A percentile compares a stretch with the other conserved stretches of the same genome.
Evolutionary conservation across 2,113 vertebrate genomes (phyloP).

Genomic region (Penelope pileata): DNA sequence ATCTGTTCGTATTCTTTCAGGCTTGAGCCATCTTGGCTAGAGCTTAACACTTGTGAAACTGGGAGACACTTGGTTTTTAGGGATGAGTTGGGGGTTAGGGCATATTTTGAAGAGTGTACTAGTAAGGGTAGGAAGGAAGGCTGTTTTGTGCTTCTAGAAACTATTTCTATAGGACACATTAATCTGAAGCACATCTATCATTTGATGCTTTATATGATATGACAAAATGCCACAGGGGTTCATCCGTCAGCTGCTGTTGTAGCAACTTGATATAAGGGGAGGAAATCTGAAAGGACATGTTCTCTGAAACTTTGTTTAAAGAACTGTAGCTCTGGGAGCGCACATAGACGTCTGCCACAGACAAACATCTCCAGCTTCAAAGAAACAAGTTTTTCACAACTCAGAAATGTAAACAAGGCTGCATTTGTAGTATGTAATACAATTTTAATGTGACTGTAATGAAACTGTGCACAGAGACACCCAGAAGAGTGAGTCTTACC

Average conservation of each 20-base stretch:
- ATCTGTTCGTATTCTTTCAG: not conserved
- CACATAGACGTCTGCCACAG: not conserved
- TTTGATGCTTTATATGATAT: conserved; percentile 41
- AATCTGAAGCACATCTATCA: conserved; percentile 33
- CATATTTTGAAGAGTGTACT: not conserved
- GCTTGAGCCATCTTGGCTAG: not conserved
- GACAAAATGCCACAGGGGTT: conserved; percentile 45
- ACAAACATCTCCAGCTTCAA: not conserved
- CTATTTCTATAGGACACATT: not conserved
- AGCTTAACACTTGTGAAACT: not conserved
- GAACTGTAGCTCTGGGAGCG: not conserved
- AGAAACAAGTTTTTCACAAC: not conserved
- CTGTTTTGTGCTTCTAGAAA: conserved; percentile 14
- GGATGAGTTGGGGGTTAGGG: not conserved
- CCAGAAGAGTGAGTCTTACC: not conserved
- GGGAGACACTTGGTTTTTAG: not conserved
- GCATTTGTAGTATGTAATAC: not conserved
- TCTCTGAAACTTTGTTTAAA: not conserved
- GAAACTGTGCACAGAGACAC: not conserved
- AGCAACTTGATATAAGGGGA: not conserved
- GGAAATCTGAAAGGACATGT: conserved; percentile 20
- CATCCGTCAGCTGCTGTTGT: conserved; percentile 28
- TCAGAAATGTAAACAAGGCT: not conserved
- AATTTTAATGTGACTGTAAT: not conserved
- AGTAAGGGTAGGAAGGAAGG: not conserved